Evolutionary conservation across 2,888 invertebrate genomes (phyloP).

Genomic region (Nomada fabriciana): DNA sequence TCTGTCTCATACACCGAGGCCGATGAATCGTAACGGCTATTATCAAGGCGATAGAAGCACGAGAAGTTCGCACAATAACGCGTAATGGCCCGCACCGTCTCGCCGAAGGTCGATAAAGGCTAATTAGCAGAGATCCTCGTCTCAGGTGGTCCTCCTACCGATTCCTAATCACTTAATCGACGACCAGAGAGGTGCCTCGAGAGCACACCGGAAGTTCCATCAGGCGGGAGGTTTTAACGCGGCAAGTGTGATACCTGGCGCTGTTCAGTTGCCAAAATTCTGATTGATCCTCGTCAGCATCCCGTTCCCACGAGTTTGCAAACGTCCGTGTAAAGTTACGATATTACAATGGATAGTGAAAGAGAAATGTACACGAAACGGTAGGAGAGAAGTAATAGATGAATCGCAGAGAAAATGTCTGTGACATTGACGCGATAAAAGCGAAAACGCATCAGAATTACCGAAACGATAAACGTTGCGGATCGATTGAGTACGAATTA

Average conservation of each 20-base stretch:
- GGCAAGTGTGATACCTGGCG: conserved; percentile 23
- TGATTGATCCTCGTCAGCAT: conserved; percentile 2
- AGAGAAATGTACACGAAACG: background rate
- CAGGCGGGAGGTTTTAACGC: background rate
- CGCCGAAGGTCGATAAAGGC: conserved; percentile 58
- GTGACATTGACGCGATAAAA: background rate
- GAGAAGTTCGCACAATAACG: conserved; percentile 65
- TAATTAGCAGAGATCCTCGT: conserved; percentile 66
- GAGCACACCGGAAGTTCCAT: conserved; percentile 33
- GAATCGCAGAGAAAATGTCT: no score
- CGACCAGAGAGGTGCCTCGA: conserved; percentile 40
- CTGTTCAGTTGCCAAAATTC: conserved; percentile 27
- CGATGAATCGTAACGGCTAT: conserved; percentile 58
- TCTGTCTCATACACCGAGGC: conserved; percentile 45
- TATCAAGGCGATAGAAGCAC: conserved; percentile 54
- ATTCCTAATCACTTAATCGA: conserved; percentile 59
- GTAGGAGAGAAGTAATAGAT: background rate
- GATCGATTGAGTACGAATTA: conserved; percentile 3
- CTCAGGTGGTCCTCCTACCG: conserved; percentile 52
- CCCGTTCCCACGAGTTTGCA: background rate
- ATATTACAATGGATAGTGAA: background rate
- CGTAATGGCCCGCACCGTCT: conserved; percentile 58
- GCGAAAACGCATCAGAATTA: conserved; percentile 28
- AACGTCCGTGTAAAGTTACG: background rate
- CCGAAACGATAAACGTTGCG: conserved; percentile 49